Percentiles rank a stretch among this genome's conserved stretches.
phyloP scores from a whole-genome alignment of 2,888 invertebrate genomes.

The Strigamia maritima region DNA sequence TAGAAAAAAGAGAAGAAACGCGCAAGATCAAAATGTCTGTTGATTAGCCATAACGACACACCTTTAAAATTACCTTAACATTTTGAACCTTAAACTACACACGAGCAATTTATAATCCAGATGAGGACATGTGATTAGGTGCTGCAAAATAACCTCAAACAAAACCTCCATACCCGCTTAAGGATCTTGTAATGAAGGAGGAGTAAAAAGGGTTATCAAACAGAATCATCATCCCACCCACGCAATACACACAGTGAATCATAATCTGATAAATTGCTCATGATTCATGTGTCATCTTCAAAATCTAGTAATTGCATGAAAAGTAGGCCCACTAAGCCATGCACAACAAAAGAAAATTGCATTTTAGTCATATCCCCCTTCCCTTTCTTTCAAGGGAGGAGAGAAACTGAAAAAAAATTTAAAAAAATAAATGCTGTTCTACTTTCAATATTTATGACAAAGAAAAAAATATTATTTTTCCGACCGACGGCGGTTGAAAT shows the following conservation, averaged over 20 bases:
- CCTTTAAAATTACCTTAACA: slow-evolving; percentile 15
- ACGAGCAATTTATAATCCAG: not conserved
- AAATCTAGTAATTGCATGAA: not conserved
- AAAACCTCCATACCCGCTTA: slow-evolving; percentile 9
- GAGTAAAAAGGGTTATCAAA: slow-evolving; percentile 10
- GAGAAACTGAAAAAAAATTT: not conserved
- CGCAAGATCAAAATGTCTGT: not conserved
- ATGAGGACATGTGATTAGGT: slow-evolving; percentile 2
- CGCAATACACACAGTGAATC: not conserved
- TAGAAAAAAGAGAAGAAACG: not conserved
- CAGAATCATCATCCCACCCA: slow-evolving; percentile 5
- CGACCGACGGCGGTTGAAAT: too few species aligned
- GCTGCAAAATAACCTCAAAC: not conserved
- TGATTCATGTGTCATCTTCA: not conserved
- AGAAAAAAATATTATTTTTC: too few species aligned
- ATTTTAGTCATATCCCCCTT: not conserved
- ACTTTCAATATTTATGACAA: too few species aligned
- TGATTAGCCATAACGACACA: not conserved
- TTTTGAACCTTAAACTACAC: slow-evolving; percentile 1
- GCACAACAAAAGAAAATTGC: not conserved
- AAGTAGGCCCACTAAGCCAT: not conserved
- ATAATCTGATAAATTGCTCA: not conserved
- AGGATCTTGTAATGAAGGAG: slow-evolving; percentile 6
- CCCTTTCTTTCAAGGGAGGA: not conserved
- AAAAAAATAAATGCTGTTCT: not conserved